Evolutionary conservation across 2,113 vertebrate species (phyloP).

Genomic region (Salvelinus alpinus): DNA sequence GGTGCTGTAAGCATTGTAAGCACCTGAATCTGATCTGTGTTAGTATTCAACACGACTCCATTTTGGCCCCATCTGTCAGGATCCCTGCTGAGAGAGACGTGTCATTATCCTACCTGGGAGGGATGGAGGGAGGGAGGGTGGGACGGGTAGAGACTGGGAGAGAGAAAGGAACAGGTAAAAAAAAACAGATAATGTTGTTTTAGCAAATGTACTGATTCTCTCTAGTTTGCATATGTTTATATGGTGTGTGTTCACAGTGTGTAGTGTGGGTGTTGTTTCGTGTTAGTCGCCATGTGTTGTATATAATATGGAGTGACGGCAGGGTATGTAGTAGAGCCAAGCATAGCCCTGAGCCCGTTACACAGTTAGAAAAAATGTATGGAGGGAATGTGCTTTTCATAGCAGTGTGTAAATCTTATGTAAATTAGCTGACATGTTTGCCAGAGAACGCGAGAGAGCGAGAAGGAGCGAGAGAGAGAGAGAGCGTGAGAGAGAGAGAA

Average conservation of each 20-base stretch:
- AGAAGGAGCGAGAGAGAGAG: slow-evolving; percentile 3
- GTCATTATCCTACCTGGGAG: slow-evolving; percentile 24
- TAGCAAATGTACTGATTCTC: no score
- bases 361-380: slow-evolving; percentile 40
- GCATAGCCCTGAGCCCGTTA: slow-evolving; percentile 41
- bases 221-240: slow-evolving; percentile 5
- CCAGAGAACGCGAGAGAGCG: not conserved
- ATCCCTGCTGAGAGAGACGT: slow-evolving; percentile 49
- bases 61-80: slow-evolving; percentile 63
- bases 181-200: not conserved
- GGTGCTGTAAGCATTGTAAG: slow-evolving; percentile 19
- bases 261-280: not conserved
- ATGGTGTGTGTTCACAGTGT: slow-evolving; percentile 1
- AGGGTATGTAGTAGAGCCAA: slow-evolving; percentile 28
- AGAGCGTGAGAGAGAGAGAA: slow-evolving; percentile 10
- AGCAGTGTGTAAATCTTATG: slow-evolving; percentile 38
- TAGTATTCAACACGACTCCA: slow-evolving; percentile 38
- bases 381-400: slow-evolving; percentile 42
- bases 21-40: not conserved
- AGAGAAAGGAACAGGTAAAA: not conserved
- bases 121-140: not conserved
- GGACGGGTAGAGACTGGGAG: not conserved
- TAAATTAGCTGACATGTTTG: slow-evolving; percentile 34
- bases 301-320: slow-evolving; percentile 24
- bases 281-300: not conserved